Conservation (phyloP, 2,888 invertebrate genomes). For the Synergus laeviventris region DNA sequence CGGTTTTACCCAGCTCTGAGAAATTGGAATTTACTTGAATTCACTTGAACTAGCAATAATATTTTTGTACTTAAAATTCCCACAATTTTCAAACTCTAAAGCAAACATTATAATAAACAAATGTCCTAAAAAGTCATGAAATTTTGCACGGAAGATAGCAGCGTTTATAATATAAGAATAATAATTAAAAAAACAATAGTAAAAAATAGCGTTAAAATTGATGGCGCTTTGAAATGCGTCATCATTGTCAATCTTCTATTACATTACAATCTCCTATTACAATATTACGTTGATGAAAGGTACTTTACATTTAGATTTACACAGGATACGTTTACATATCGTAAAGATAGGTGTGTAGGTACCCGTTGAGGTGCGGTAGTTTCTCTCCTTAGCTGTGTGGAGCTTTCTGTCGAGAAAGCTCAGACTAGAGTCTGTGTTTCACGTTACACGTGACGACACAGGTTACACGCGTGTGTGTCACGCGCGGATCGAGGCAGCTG, state of each 20-base stretch:
- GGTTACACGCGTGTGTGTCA: slow-evolving; percentile 59
- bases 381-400: slow-evolving; percentile 73
- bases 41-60: too few species aligned
- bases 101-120: background rate
- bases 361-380: slow-evolving; percentile 74
- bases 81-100: background rate
- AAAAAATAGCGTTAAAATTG: slow-evolving; percentile 16
- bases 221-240: slow-evolving; percentile 14
- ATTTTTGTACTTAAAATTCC: too few species aligned
- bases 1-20: too few species aligned
- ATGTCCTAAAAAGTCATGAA: background rate
- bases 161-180: background rate
- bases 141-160: slow-evolving; percentile 2
- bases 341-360: slow-evolving; percentile 72
- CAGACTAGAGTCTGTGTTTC: slow-evolving; percentile 69
- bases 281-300: slow-evolving; percentile 41
- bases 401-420: slow-evolving; percentile 73
- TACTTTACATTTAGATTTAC: slow-evolving; percentile 44
- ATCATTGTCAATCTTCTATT: slow-evolving; percentile 24
- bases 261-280: background rate
- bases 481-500: slow-evolving; percentile 70
- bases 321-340: slow-evolving; percentile 57
- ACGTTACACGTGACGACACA: slow-evolving; percentile 68
- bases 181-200: background rate
- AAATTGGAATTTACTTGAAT: too few species aligned